phyloP scores from a whole-genome alignment of 2,113 vertebrate species.

The Panurus biarmicus region DNA sequence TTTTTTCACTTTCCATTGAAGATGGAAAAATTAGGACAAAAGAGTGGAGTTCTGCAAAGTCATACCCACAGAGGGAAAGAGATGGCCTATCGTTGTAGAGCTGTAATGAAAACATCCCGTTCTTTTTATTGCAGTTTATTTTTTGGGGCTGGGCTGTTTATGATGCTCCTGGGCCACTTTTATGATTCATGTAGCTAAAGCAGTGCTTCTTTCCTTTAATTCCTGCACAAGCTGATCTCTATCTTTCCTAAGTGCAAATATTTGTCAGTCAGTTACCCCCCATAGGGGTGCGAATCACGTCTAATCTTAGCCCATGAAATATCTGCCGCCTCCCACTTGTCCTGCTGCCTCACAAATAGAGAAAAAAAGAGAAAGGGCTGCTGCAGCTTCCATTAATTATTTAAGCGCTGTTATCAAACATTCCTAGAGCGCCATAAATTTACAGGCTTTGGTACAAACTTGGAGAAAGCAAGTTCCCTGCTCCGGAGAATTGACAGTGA shows the following conservation, averaged over 20 bases:
- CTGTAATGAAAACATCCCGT: not conserved
- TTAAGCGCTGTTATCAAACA: constrained; percentile 47
- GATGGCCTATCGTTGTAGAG: not conserved
- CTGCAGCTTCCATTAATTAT: constrained; percentile 61
- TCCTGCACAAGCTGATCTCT: not conserved
- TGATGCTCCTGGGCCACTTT: constrained; percentile 1
- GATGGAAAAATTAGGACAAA: not conserved
- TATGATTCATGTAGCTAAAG: not conserved
- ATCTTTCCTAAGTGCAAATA: not conserved
- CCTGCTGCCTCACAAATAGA: not conserved
- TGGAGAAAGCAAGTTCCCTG: constrained; percentile 11
- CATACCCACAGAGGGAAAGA: not conserved
- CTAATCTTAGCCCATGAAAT: constrained; percentile 7
- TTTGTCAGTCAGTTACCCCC: constrained; percentile 28
- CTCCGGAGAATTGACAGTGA: not conserved
- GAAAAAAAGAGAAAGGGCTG: constrained; percentile 15
- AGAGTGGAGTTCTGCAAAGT: not conserved
- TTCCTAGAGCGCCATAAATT: constrained; percentile 47
- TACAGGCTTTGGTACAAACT: constrained; percentile 34
- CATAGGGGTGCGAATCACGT: not conserved
- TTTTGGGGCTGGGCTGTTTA: not conserved
- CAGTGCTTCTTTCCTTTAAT: constrained; percentile 1
- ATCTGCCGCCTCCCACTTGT: constrained; percentile 20
- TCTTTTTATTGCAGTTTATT: not conserved
- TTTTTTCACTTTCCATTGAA: not conserved